phyloP scores from a whole-genome alignment of 2,888 invertebrate genomes.

The Oligia fasciuncula region DNA sequence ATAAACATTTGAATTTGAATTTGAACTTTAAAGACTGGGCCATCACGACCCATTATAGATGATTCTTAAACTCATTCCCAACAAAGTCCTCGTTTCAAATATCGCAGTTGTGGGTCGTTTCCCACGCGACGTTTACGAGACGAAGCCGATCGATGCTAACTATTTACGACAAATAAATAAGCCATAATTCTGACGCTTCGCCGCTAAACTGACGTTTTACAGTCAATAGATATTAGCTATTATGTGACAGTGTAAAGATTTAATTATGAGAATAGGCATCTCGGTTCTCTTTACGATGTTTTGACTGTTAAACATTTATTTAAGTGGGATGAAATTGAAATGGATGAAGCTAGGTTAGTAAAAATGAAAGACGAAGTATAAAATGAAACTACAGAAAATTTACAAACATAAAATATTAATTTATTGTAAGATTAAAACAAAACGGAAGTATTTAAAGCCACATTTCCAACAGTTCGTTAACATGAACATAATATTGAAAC shows the following conservation, averaged over 20 bases:
- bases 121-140: constrained; percentile 63
- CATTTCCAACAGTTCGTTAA: too few species aligned
- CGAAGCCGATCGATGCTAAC: constrained; percentile 62
- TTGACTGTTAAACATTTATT: constrained; percentile 47
- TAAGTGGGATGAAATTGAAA: constrained; percentile 22
- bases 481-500: background rate
- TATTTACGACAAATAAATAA: constrained; percentile 70
- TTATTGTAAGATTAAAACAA: background rate
- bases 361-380: background rate
- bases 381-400: background rate
- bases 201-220: constrained; percentile 62
- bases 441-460: background rate
- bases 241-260: constrained; percentile 60
- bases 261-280: constrained; percentile 60
- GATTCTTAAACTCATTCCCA: constrained; percentile 48
- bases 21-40: background rate
- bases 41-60: background rate
- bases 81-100: constrained; percentile 38
- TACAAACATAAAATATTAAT: background rate
- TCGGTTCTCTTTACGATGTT: constrained; percentile 46
- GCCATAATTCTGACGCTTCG: constrained; percentile 61
- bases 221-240: constrained; percentile 62
- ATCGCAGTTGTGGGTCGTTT: constrained; percentile 37
- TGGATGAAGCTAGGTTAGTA: background rate
- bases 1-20: too few species aligned